Base-by-base conservation (phyloP, 2,113 vertebrate genomes). In the Percina caprodes region DNA sequence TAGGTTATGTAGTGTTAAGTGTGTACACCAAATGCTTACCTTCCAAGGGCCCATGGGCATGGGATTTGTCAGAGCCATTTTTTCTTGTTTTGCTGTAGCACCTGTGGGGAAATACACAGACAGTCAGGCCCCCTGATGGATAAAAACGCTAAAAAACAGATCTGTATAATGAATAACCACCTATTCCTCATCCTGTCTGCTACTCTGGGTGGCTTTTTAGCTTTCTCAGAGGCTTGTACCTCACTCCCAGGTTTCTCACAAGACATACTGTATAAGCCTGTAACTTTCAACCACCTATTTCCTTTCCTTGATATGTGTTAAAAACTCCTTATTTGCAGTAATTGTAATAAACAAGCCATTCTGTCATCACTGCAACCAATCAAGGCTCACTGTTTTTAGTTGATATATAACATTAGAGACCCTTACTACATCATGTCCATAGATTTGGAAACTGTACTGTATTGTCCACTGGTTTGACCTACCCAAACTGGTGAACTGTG, bases 41-140 rank as follows among this genome's bases (percentile, higher is more conserved):
- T 99, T 99, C 96, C 97, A 98, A 0, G 97, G 96, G 84, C 97
- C 98, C 94, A 95, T 94, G 81, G 96, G 95, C 90, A 96, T 91
- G 58, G 92, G 96, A 88, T 96, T 98, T 83, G 95, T 98, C 93
- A 94, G 96, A 95, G 98, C 96, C 98, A 99, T 99, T 93, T 79
- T 89, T 76, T 90, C 51, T 12, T 49, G 33, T 90, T 71, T 90
- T 77, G 91, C 73, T 89, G 87, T 18, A 82, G 86, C 90, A 92
- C 84, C 93, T 95, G 77, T 13, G 18, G 24, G 24, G 39, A 75
- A 68, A 88, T 30, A 55, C 26, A 85, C 42, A 68, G 52, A 66
- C 19, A 56, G 19, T 69, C 8, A 71, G 48, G 7, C n/a, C 48
- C 5, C 15, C 49, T 0, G 6, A 63, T 46, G 45, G 19, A 63